Conservation (phyloP, 2,113 vertebrate species). For the Peromyscus leucopus region DNA sequence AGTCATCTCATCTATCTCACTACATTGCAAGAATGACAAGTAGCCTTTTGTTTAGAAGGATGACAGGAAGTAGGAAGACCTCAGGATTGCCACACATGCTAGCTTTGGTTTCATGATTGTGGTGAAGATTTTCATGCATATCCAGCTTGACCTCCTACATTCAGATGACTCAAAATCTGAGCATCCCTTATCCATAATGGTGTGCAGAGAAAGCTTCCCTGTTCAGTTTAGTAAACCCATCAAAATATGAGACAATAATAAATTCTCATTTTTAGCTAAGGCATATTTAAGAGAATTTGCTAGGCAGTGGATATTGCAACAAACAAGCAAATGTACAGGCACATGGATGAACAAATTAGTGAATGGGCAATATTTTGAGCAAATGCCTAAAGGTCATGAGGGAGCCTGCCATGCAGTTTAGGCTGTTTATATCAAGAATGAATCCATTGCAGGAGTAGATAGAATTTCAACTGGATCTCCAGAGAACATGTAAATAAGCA, state of each 20-base stretch:
- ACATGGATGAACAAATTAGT: background rate
- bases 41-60: background rate
- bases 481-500: background rate
- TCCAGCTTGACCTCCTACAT: rapidly evolving
- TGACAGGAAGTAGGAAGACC: background rate
- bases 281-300: background rate
- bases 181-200: background rate
- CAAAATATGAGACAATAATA: background rate
- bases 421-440: background rate
- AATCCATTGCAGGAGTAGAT: background rate
- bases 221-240: background rate
- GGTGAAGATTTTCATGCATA: background rate
- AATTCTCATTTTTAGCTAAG: background rate
- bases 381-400: background rate
- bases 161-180: too few relatives aligned
- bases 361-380: background rate
- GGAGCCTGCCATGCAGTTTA: background rate
- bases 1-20: background rate
- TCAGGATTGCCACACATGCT: background rate
- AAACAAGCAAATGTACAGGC: background rate
- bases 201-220: background rate
- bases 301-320: background rate
- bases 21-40: background rate
- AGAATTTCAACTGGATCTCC: background rate
- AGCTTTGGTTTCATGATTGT: background rate